Conservation (phyloP, 2,113 vertebrate species). For the Platanista minor region DNA sequence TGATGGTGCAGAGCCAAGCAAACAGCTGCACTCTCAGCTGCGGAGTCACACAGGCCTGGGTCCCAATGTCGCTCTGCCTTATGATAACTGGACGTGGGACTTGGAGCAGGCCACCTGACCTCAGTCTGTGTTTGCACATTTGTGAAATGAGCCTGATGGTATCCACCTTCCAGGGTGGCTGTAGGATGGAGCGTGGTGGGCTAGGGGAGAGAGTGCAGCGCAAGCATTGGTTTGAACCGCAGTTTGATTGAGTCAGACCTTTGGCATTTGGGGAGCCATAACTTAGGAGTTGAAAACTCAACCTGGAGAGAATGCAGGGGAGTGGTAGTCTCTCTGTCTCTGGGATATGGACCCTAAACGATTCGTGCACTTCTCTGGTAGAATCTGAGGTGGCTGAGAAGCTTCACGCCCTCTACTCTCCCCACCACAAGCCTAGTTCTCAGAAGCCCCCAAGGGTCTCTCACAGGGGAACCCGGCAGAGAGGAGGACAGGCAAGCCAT, state of each 20-base stretch:
- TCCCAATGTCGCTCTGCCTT: background rate
- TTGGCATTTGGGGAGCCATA: background rate
- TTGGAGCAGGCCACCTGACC: background rate
- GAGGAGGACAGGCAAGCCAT: background rate
- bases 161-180: background rate
- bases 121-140: background rate
- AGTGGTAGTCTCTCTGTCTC: background rate
- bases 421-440: background rate
- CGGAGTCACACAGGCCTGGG: background rate
- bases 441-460: background rate
- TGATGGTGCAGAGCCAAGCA: background rate
- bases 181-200: background rate
- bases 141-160: background rate
- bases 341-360: background rate
- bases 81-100: too few species aligned
- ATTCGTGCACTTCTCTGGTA: background rate
- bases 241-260: background rate
- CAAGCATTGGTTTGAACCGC: background rate
- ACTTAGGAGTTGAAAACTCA: background rate
- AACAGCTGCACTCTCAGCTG: fast-evolving
- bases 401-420: too few species aligned
- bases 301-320: background rate
- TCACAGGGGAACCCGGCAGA: background rate
- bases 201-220: background rate
- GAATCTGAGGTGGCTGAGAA: background rate